A percentile compares a stretch with the other conserved stretches of the same genome.
Conservation (phyloP, 2,113 vertebrate genomes). For the Stercorarius parasiticus region DNA sequence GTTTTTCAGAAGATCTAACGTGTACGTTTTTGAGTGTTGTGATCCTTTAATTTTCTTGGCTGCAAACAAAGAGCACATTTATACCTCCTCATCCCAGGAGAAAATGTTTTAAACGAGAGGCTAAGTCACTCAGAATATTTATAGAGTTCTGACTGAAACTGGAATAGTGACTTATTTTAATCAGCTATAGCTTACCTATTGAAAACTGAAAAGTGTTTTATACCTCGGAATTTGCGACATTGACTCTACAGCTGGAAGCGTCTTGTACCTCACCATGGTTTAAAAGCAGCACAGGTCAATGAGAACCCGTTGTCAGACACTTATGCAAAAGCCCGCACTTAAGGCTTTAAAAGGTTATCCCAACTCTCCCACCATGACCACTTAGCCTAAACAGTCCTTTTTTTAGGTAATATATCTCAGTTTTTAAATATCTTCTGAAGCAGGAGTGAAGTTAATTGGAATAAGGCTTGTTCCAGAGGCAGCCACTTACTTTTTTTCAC, state of each 20-base stretch:
- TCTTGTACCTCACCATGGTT: not conserved
- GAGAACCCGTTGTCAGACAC: not conserved
- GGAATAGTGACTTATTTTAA: conserved; percentile 23
- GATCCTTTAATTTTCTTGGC: not conserved
- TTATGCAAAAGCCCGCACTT: not conserved
- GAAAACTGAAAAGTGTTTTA: not conserved
- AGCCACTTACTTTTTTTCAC: not conserved
- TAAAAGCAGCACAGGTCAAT: not conserved
- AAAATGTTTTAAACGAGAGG: not conserved
- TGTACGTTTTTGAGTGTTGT: accelerated
- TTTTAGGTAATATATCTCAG: not conserved
- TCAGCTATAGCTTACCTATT: not conserved
- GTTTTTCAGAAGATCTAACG: not conserved
- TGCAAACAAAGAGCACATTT: conserved; percentile 35
- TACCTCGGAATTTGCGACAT: not conserved
- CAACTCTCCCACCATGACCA: not conserved
- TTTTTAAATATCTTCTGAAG: not conserved
- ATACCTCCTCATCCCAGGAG: not conserved
- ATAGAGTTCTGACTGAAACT: not conserved
- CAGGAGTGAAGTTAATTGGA: not conserved
- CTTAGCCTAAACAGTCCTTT: not conserved
- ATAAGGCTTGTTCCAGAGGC: not conserved
- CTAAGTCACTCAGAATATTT: not conserved
- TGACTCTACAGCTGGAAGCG: not conserved
- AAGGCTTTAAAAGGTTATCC: not conserved